Conservation (phyloP, 1,140 invertebrate genomes). For the Aphaenogaster rudis region DNA sequence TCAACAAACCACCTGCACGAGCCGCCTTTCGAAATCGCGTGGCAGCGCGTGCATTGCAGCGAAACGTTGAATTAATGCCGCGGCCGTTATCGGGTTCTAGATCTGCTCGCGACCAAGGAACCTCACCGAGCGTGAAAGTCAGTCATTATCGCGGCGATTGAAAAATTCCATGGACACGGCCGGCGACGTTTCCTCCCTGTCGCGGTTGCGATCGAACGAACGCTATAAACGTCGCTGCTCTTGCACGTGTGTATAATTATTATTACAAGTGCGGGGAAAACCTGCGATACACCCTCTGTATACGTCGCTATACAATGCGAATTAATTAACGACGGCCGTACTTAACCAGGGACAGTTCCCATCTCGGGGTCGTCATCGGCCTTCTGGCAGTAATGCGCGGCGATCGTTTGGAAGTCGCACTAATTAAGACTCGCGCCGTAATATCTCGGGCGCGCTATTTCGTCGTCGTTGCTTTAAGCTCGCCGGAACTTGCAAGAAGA, state of each 20-base stretch:
- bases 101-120: constrained; percentile 55
- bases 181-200: constrained; percentile 27
- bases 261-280: neutral
- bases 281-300: neutral
- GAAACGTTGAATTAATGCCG: constrained; percentile 49
- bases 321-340: constrained; percentile 64
- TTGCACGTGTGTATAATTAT: neutral
- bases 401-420: constrained; percentile 73
- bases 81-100: constrained; percentile 17
- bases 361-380: constrained; percentile 28
- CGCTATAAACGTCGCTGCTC: constrained; percentile 18
- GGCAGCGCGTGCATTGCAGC: constrained; percentile 20
- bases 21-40: constrained; percentile 51
- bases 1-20: constrained; percentile 54
- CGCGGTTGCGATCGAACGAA: constrained; percentile 31
- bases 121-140: constrained; percentile 52
- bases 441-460: constrained; percentile 60
- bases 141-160: constrained; percentile 59
- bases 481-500: constrained; percentile 19
- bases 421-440: constrained; percentile 80
- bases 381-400: neutral
- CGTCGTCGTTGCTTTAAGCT: constrained; percentile 49
- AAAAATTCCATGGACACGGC: constrained; percentile 54
- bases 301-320: constrained; percentile 6
- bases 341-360: constrained; percentile 37